Evolutionary conservation across 64 coral and sea anemone species (phyloP).

Genomic region (Anthopleura sola): DNA sequence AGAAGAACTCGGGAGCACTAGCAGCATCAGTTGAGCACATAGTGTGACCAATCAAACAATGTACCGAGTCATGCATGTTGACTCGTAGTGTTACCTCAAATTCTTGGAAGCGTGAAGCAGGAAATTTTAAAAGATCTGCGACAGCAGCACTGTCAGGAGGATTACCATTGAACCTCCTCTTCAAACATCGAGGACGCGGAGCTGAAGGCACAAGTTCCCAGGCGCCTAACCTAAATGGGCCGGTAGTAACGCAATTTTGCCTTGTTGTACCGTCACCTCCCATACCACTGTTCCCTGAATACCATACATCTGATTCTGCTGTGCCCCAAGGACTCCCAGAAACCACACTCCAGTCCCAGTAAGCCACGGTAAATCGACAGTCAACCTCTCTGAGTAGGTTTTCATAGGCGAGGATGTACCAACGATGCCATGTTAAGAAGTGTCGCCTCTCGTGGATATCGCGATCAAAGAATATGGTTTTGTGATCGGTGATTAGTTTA

Average conservation of each 20-base stretch:
- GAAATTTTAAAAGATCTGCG: constrained; percentile 3
- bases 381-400: constrained; percentile 62
- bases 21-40: constrained; percentile 44
- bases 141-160: constrained; percentile 27
- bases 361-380: constrained; percentile 58
- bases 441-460: constrained; percentile 36
- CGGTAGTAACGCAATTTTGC: constrained; percentile 16
- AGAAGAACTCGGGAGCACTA: constrained; percentile 38
- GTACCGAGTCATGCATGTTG: constrained; percentile 26
- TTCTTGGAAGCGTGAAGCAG: background rate
- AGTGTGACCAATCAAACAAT: constrained; percentile 30
- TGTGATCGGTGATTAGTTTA: constrained; percentile 33
- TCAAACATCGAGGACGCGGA: constrained; percentile 10
- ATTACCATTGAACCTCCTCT: background rate
- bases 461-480: constrained; percentile 10
- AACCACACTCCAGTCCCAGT: constrained; percentile 58
- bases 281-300: constrained; percentile 34
- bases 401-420: constrained; percentile 75
- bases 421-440: constrained; percentile 77
- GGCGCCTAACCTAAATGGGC: constrained; percentile 34
- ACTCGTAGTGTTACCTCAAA: constrained; percentile 38
- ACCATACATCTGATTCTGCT: constrained; percentile 18
- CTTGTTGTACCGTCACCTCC: constrained; percentile 38
- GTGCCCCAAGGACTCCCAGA: constrained; percentile 16
- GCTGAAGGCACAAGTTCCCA: constrained; percentile 11